These are phyloP conservation scores for Stylophora pistillata DNA, from an alignment of 64 coral and sea anemone genomes.

Conservation along the genomic window DNA sequence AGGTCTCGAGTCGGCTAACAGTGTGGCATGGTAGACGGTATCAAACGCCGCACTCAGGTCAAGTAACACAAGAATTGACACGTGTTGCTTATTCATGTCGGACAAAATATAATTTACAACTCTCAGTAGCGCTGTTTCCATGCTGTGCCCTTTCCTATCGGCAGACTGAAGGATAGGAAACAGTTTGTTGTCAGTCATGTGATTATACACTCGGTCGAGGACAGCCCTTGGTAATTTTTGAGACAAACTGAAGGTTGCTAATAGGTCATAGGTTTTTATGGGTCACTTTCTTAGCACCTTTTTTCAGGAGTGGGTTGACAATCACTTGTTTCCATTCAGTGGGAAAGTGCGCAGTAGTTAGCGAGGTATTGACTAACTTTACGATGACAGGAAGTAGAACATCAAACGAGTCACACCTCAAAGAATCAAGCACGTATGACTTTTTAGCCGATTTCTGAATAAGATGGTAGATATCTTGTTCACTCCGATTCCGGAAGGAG, in stretches of 20 bases:
- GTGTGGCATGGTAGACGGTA: neutral
- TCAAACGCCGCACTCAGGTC: neutral
- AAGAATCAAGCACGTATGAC: constrained; percentile 41
- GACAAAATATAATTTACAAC: constrained; percentile 1
- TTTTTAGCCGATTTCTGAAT: constrained; percentile 43
- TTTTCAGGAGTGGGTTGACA: constrained; percentile 32
- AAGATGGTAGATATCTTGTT: constrained; percentile 18
- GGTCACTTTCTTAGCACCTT: neutral
- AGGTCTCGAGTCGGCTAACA: constrained; percentile 33
- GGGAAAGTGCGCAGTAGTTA: neutral
- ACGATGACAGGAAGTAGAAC: constrained; percentile 46
- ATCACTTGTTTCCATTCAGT: constrained; percentile 43
- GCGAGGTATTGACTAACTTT: constrained; percentile 19
- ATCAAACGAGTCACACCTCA: constrained; percentile 40
- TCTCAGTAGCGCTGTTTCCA: constrained; percentile 4
- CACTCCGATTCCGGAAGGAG: constrained; percentile 21
- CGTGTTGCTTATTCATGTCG: too few relatives aligned
- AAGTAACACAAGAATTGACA: too few relatives aligned
- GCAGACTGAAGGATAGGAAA: constrained; percentile 25
- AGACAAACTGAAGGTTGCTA: constrained; percentile 28
- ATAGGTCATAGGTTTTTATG: constrained; percentile 35
- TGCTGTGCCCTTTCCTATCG: too few relatives aligned
- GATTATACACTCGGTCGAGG: constrained; percentile 32
- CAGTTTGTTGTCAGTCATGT: constrained; percentile 20
- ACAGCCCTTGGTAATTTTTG: constrained; percentile 52